These are phyloP conservation scores for Oreochromis tanganicae DNA, from an alignment of 2,113 vertebrate genomes.

Conservation along the genomic window DNA sequence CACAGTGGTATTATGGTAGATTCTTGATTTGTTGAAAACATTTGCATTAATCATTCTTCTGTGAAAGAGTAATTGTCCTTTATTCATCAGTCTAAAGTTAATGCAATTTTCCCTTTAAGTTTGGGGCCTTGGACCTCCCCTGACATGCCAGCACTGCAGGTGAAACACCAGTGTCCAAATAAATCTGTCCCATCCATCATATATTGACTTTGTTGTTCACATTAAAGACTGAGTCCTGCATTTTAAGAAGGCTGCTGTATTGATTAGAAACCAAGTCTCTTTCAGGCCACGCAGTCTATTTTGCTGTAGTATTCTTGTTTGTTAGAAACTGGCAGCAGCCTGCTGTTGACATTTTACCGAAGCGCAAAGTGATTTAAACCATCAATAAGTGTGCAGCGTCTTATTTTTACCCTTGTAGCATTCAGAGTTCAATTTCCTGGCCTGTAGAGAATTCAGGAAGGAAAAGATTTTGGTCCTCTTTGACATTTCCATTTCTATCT, in stretches of 20 bases:
- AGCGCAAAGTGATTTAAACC: not conserved
- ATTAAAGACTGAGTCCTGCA: conserved; percentile 34
- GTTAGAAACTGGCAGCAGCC: not conserved
- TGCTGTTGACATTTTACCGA: not conserved
- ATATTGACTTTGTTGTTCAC: conserved; percentile 40
- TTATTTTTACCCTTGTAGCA: not conserved
- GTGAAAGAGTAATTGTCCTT: not conserved
- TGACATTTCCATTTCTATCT: not conserved
- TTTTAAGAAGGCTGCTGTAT: conserved; percentile 46
- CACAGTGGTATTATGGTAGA: not conserved
- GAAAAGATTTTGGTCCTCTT: not conserved
- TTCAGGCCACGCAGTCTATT: not conserved
- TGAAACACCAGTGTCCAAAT: conserved; percentile 34
- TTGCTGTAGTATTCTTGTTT: conserved; percentile 9
- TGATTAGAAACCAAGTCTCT: conserved; percentile 5
- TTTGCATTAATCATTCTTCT: conserved; percentile 4
- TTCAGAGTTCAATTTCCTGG: not conserved
- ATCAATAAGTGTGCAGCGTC: not conserved
- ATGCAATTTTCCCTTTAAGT: not conserved
- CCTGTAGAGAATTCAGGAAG: not conserved
- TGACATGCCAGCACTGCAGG: conserved; percentile 4
- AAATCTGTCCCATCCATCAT: conserved; percentile 55
- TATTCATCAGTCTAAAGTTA: not conserved
- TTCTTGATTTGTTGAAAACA: not conserved
- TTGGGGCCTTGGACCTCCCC: not conserved